Evolutionary conservation across 2,113 vertebrate species (phyloP), one percentile per base, ranked within the genome.

Genomic region (Ptilorrhoa leucosticta): DNA sequence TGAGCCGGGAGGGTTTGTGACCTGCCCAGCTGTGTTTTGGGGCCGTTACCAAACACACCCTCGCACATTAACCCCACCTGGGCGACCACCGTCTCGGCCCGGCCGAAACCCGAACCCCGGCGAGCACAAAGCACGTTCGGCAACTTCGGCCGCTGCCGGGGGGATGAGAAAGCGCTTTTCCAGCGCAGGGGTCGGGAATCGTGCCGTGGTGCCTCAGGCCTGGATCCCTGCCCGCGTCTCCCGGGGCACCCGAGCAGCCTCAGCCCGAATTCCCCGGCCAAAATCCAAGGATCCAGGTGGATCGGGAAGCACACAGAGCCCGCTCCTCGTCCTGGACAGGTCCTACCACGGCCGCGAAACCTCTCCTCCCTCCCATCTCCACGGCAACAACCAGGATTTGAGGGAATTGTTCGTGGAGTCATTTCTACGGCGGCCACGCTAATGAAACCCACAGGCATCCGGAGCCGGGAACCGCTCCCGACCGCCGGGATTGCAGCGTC

Each of bases 81-180:
- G 83, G 45, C 2, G 0, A 53, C 4, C 31, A 1, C 66, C 9
- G 5, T 61, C 57, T 4, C 33, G 40, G 68, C 27, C n/a, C 50
- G 23, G 50, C 24, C 1, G 5, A 20, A 57, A 11, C 42, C 22
- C 6, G 5, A 58, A 5, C 42, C 23, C 37, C 3, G 3, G 48
- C 0, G 19, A 65, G 30, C 69, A 96, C 82, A 83, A 92, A 94
- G 86, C 93, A 11, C 28, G 6, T 3, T 51, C 8, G 17, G 57
- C 53, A 65, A 40, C 94, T 87, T 28, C 15, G 6, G 37, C 19
- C 4, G 61, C 63, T 63, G 60, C 72, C 2, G 21, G 17, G 11
- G 86, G 45, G 58, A 90, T 92, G 93, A 88, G 90, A 83, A 95
- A 86, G 88, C 58, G 80, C 70, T 93, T 93, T 91, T 94, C 30